Evolutionary conservation across 64 coral and sea anemone genomes (phyloP).

Genomic region (Stichodactyla helianthus): DNA sequence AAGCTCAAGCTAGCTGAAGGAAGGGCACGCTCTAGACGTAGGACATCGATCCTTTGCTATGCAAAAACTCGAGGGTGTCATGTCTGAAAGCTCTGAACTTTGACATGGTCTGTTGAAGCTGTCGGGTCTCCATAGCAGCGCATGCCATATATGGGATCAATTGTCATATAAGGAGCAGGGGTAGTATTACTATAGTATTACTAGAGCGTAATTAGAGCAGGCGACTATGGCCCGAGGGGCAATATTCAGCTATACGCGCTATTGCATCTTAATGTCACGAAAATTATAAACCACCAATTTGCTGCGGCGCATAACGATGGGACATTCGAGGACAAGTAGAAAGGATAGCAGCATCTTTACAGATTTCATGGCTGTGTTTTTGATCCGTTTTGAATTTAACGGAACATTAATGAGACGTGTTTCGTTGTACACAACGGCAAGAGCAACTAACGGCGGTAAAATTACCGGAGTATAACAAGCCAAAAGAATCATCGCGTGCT

Average conservation of each 20-base stretch:
- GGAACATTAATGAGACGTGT: neutral
- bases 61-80: constrained; percentile 94
- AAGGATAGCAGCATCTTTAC: neutral
- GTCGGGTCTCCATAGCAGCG: constrained; percentile 88
- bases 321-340: neutral
- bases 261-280: constrained; percentile 46
- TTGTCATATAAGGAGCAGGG: constrained; percentile 88
- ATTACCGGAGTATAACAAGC: neutral
- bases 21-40: constrained; percentile 48
- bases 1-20: constrained; percentile 27
- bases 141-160: constrained; percentile 83
- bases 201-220: constrained; percentile 41
- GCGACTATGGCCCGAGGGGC: constrained; percentile 46
- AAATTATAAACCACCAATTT: neutral
- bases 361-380: neutral
- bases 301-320: neutral
- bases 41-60: constrained; percentile 76
- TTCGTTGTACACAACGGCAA: neutral
- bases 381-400: neutral
- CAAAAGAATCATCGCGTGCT: neutral
- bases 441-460: neutral
- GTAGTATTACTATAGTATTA: constrained; percentile 66
- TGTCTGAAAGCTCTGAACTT: constrained; percentile 99
- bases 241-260: constrained; percentile 49
- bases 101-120: constrained; percentile 99